Evolutionary conservation across 2,888 invertebrate genomes (phyloP), one percentile per base, ranked within the genome.

Genomic region (Cheilosia pagana): DNA sequence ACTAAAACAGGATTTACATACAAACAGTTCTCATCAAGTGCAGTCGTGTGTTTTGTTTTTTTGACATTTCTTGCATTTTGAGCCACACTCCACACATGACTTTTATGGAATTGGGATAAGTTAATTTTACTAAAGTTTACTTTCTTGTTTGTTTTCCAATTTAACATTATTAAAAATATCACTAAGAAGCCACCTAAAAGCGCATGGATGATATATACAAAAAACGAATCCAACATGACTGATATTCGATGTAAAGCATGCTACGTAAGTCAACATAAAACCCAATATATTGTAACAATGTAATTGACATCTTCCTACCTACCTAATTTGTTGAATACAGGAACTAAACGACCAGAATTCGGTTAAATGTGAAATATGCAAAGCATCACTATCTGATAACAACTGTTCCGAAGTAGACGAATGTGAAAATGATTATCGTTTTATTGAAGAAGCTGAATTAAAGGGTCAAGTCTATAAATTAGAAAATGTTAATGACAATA

Each of bases 371-470:
- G 83, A 83, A 35, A 52, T 16, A 19, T 83, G 83, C 16, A 83
- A 79, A 45, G 21, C 65, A 8, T 68, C 23, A 19, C 60, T 83
- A 16, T 45, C 8, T 0, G 43, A 59, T 10, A 12, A 2, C 14
- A 43, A 43, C 1, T 39, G 2, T 6, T 57, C 74, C 1, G 79
- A 83, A 8, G 59, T 41, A 31, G 79, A 83, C 50, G 79, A 70
- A 23, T 82, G 78, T 19, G 78, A 78, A 48, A 65, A 68, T 25
- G 83, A 79, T 31, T 83, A 63, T 31, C 68, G 79, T n/a, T 83
- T 65, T 6, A 83, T 83, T 28, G 83, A 83, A 48, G 83, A 83
- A 65, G 83, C 83, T 6, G 83, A 83, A 16, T 48, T 63, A 5
- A 74, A 65, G 16, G 83, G 83, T 0, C 45, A 83, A 25, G 53